A percentile compares a stretch with the other conserved stretches of the same genome.
phyloP scores from a whole-genome alignment of 2,113 vertebrate species.

The Osmerus mordax region DNA sequence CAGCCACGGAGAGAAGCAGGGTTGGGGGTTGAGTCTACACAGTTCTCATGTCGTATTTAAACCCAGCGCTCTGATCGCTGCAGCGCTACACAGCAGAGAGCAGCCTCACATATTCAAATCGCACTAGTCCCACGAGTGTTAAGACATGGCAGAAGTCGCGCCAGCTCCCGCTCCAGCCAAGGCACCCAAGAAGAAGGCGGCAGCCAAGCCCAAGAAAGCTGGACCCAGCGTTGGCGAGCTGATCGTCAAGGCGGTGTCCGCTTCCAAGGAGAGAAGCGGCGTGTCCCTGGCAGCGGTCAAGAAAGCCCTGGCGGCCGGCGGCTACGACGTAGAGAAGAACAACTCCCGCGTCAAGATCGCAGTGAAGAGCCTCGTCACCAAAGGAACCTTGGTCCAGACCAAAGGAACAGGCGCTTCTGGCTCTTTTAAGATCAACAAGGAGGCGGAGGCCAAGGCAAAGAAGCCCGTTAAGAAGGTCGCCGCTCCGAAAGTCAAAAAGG shows the following conservation, averaged over 20 bases:
- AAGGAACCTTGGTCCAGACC: not conserved
- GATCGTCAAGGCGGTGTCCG: slow-evolving; percentile 4
- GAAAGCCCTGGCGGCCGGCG: slow-evolving; percentile 15
- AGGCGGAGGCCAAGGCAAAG: not conserved
- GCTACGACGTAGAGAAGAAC: slow-evolving; percentile 15
- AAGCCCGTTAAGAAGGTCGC: slow-evolving; percentile 4
- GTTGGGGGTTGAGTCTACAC: slow-evolving; percentile 17
- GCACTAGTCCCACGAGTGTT: not conserved
- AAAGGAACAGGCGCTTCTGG: slow-evolving; percentile 33
- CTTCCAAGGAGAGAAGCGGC: slow-evolving; percentile 23
- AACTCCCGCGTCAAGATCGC: slow-evolving; percentile 36
- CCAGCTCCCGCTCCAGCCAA: slow-evolving; percentile 30
- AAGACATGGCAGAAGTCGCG: slow-evolving; percentile 21
- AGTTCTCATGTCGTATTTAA: slow-evolving; percentile 59
- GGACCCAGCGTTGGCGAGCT: slow-evolving; percentile 15
- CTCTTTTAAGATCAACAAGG: slow-evolving; percentile 33
- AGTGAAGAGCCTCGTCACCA: slow-evolving; percentile 13
- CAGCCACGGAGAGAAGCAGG: too few relatives aligned
- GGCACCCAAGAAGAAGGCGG: slow-evolving; percentile 29
- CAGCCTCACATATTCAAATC: not conserved
- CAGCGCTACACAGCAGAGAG: not conserved
- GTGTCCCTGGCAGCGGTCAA: slow-evolving; percentile 24
- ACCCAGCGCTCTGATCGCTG: not conserved
- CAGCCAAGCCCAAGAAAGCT: not conserved
- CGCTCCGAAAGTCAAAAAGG: slow-evolving; percentile 6